phyloP scores from a whole-genome alignment of 1,140 invertebrate species.

The Marisa cornuarietis region DNA sequence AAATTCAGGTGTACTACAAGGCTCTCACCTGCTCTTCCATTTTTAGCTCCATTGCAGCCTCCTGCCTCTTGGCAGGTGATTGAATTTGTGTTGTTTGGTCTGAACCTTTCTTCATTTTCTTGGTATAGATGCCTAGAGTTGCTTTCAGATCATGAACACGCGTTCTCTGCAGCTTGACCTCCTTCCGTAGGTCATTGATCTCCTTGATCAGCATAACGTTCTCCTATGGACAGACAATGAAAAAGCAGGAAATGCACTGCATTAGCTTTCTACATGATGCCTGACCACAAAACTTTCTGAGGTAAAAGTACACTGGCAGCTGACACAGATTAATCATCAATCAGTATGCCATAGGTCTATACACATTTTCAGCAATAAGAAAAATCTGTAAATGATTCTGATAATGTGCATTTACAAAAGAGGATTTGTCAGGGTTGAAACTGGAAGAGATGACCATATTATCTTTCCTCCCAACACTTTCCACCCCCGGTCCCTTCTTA shows the following conservation, averaged over 20 bases:
- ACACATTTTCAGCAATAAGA: no score
- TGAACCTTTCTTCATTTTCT: constrained; percentile 69
- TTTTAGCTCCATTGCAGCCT: constrained; percentile 72
- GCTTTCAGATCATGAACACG: constrained; percentile 77
- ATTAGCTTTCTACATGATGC: no score
- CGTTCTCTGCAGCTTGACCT: constrained; percentile 74
- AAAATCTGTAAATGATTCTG: no score
- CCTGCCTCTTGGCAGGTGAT: constrained; percentile 67
- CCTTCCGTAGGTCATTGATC: constrained; percentile 76
- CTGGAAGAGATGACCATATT: no score
- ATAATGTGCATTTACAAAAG: no score
- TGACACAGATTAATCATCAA: no score
- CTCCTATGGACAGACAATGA: constrained; percentile 68
- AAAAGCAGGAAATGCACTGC: no score
- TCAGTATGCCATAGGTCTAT: no score
- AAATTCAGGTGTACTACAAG: neutral
- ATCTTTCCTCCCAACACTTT: neutral
- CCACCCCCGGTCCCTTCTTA: neutral
- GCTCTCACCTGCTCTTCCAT: constrained; percentile 67
- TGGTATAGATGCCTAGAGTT: constrained; percentile 71
- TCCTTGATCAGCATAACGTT: constrained; percentile 80
- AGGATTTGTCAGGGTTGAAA: no score
- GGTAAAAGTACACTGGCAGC: no score
- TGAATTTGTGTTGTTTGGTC: constrained; percentile 71
- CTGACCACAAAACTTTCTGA: no score